Percentiles rank a stretch among this genome's conserved stretches.
phyloP scores from a whole-genome alignment of 2,888 invertebrate species.

The Euproctis similis region DNA sequence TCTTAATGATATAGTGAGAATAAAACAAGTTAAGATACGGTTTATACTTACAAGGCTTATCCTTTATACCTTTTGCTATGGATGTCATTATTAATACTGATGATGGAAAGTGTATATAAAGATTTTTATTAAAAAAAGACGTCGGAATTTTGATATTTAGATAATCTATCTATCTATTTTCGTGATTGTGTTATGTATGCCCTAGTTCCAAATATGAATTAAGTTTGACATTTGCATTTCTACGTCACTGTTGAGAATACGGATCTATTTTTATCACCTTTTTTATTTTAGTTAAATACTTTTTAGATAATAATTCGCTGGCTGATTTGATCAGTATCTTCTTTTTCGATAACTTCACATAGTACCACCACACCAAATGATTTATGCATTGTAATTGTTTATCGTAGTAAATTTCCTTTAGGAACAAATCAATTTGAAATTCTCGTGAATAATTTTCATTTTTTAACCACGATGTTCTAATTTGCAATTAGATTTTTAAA shows the following conservation, averaged over 20 bases:
- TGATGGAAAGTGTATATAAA: constrained; percentile 16
- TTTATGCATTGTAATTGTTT: no score
- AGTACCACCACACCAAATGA: no score
- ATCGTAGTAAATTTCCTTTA: constrained; percentile 9
- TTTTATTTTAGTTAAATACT: no score
- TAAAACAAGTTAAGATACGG: no score
- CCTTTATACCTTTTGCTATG: constrained; percentile 48
- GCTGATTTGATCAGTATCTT: no score
- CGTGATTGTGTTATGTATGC: constrained; percentile 24
- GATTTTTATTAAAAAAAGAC: constrained; percentile 30
- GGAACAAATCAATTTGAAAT: constrained; percentile 17
- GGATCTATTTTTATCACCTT: no score
- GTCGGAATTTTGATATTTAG: constrained; percentile 43
- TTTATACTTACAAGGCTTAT: constrained; percentile 50
- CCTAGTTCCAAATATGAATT: constrained; percentile 39
- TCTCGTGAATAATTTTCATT: constrained; percentile 9
- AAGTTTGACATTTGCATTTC: no score
- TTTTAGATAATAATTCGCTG: no score
- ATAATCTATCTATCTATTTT: constrained; percentile 24
- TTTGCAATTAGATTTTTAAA: constrained; percentile 1
- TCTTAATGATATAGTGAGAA: no score
- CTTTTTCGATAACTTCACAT: no score
- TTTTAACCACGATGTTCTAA: background rate
- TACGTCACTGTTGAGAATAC: no score
- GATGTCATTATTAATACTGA: constrained; percentile 39